Conservation (phyloP, 1,140 invertebrate genomes). For the Brachionus angularis region DNA sequence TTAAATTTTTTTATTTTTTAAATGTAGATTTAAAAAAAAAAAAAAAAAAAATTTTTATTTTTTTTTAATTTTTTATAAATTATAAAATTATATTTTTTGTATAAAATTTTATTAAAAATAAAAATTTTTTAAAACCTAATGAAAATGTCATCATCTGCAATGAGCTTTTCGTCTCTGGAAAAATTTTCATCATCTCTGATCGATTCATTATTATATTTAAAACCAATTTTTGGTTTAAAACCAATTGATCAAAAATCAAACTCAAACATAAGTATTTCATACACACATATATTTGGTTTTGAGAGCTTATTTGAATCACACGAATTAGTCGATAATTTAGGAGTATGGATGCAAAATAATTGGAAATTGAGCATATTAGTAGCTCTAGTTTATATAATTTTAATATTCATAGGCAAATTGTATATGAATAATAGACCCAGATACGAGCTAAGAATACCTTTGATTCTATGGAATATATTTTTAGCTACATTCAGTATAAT, state of each 20-base stretch:
- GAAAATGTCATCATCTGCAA: conserved; percentile 27
- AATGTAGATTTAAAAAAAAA: not conserved
- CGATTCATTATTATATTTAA: conserved; percentile 11
- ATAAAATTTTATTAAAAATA: not conserved
- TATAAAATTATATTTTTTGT: not conserved
- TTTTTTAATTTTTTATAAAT: no score
- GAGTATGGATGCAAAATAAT: conserved; percentile 82
- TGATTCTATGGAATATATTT: conserved; percentile 84
- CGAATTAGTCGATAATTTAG: conserved; percentile 23
- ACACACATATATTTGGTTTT: conserved; percentile 40
- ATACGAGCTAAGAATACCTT: conserved; percentile 76
- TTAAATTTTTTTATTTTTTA: no score
- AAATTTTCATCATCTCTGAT: conserved; percentile 6
- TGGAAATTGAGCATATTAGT: conserved; percentile 79
- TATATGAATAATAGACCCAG: conserved; percentile 83
- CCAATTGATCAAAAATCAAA: not conserved
- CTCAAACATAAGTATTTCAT: not conserved
- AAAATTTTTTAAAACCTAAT: not conserved
- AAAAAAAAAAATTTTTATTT: no score
- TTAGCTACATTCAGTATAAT: conserved; percentile 91
- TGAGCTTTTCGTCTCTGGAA: conserved; percentile 20
- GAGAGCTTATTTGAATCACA: conserved; percentile 24
- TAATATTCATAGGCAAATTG: conserved; percentile 85
- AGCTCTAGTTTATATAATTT: conserved; percentile 78
- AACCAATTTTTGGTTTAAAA: conserved; percentile 26